Percentiles rank a stretch among this genome's conserved stretches.
Evolutionary conservation across 2,797 vertebrate species (phyloP).

Genomic region (Cyprinella venusta): DNA sequence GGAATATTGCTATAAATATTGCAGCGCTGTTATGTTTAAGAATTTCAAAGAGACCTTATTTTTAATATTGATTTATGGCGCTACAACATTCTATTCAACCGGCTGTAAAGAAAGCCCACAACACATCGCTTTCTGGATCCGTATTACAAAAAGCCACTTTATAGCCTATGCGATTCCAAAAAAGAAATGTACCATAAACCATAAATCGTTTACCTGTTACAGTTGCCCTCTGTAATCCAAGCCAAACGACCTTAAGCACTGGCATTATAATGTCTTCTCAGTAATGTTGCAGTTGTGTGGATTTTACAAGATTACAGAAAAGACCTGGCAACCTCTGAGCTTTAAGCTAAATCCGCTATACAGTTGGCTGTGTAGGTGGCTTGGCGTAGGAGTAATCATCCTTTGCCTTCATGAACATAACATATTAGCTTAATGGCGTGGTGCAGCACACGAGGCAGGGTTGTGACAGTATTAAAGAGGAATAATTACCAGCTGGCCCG

Average conservation of each 20-base stretch:
- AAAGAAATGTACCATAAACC: slow-evolving; percentile 15
- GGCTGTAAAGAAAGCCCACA: background rate
- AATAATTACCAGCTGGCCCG: slow-evolving; percentile 59
- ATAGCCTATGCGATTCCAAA: background rate
- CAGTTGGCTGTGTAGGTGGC: slow-evolving; percentile 41
- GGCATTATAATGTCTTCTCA: slow-evolving; percentile 20
- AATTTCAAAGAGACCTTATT: slow-evolving; percentile 23
- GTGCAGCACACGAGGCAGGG: slow-evolving; percentile 53
- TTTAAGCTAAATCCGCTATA: slow-evolving; percentile 47
- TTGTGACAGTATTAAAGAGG: slow-evolving; percentile 62
- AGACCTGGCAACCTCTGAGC: slow-evolving; percentile 9
- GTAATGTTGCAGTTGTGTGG: slow-evolving; percentile 33
- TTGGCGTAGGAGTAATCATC: slow-evolving; percentile 37
- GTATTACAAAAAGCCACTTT: slow-evolving; percentile 26
- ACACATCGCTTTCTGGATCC: background rate
- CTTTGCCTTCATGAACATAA: slow-evolving; percentile 46
- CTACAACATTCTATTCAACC: slow-evolving; percentile 1
- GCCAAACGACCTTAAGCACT: slow-evolving; percentile 31
- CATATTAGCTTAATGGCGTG: slow-evolving; percentile 53
- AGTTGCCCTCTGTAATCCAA: slow-evolving; percentile 29
- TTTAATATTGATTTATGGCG: slow-evolving; percentile 6
- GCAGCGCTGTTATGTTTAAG: slow-evolving; percentile 15
- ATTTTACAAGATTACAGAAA: slow-evolving; percentile 36
- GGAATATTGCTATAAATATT: slow-evolving; percentile 14
- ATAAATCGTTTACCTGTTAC: slow-evolving; percentile 27